These are phyloP conservation scores for Drosophila sp. DNA, from an alignment of 1,140 invertebrate species.

Conservation along the genomic window DNA sequence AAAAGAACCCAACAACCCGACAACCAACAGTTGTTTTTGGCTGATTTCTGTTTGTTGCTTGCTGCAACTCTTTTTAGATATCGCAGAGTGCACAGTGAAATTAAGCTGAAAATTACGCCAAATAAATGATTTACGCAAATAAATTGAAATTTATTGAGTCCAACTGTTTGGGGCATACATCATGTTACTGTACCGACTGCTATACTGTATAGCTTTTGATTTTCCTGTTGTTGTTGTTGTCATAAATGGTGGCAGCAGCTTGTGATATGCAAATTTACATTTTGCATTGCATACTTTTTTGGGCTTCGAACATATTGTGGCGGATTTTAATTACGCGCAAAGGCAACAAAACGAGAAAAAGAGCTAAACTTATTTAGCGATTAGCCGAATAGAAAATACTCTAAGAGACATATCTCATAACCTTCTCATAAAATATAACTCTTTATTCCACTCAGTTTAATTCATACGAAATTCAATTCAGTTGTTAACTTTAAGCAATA, in stretches of 20 bases:
- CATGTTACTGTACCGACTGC: neutral
- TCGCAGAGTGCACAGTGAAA: slow-evolving; percentile 58
- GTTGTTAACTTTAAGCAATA: too few relatives aligned
- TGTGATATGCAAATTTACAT: slow-evolving; percentile 74
- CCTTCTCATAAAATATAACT: too few relatives aligned
- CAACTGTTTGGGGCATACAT: slow-evolving; percentile 34
- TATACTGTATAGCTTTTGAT: slow-evolving; percentile 6
- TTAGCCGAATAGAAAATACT: slow-evolving; percentile 20
- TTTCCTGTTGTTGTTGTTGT: slow-evolving; percentile 22
- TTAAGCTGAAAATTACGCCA: slow-evolving; percentile 82
- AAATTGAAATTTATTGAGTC: slow-evolving; percentile 82
- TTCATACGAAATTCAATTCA: too few relatives aligned
- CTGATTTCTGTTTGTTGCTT: slow-evolving; percentile 24
- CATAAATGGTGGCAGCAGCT: slow-evolving; percentile 54
- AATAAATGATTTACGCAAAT: slow-evolving; percentile 83
- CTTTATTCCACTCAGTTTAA: too few relatives aligned
- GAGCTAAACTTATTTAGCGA: neutral
- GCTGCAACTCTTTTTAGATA: slow-evolving; percentile 36
- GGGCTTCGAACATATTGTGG: slow-evolving; percentile 72
- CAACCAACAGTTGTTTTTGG: slow-evolving; percentile 13
- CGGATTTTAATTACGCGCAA: slow-evolving; percentile 81
- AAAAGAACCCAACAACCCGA: slow-evolving; percentile 11
- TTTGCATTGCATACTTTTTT: slow-evolving; percentile 70
- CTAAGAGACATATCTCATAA: slow-evolving; percentile 1
- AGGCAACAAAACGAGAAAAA: slow-evolving; percentile 48